These are phyloP conservation scores for Octodonta nipae DNA, from an alignment of 2,888 invertebrate species.

Conservation along the genomic window DNA sequence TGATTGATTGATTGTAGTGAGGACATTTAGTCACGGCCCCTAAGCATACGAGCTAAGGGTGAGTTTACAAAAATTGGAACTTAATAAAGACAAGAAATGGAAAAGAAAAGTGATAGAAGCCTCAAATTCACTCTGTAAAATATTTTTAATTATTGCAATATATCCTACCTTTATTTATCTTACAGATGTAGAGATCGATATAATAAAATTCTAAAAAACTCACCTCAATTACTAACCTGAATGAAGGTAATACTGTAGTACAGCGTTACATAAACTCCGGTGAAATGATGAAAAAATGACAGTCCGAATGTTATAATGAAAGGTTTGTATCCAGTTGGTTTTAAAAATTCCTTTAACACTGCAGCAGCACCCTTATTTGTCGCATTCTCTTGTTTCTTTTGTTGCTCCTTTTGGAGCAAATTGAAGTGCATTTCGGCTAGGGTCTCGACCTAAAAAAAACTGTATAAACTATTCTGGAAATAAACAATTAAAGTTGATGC, in stretches of 20 bases:
- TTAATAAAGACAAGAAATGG: no score
- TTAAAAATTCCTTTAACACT: slow-evolving; percentile 35
- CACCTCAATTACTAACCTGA: slow-evolving; percentile 30
- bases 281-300: slow-evolving; percentile 46
- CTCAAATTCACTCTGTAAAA: no score
- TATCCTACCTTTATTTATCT: no score
- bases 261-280: slow-evolving; percentile 48
- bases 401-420: slow-evolving; percentile 39
- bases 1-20: no score
- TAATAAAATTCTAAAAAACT: not conserved
- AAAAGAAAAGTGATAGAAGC: no score
- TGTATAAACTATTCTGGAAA: no score
- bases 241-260: slow-evolving; percentile 49
- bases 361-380: slow-evolving; percentile 25
- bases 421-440: slow-evolving; percentile 40
- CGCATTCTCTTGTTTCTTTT: slow-evolving; percentile 30
- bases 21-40: no score
- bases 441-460: slow-evolving; percentile 29
- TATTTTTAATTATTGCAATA: no score
- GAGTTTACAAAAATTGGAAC: no score
- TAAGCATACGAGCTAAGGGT: no score
- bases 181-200: not conserved
- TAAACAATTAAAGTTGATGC: no score
- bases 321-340: slow-evolving; percentile 47
- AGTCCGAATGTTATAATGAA: slow-evolving; percentile 40